phyloP scores from a whole-genome alignment of 2,888 invertebrate species.

The Drosophila hawaiiensis region DNA sequence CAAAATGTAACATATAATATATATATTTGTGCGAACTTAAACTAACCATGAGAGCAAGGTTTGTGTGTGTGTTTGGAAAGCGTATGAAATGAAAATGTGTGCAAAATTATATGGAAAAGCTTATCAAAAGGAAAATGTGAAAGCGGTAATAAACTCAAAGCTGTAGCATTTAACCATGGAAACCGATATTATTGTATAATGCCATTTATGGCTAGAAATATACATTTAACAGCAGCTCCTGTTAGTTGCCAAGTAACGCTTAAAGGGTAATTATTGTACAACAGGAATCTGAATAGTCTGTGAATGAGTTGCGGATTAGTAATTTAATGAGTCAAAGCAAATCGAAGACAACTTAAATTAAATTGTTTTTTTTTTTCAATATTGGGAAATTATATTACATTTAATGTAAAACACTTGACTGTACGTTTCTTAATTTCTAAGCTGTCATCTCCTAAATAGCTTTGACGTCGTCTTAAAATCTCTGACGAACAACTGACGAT shows the following conservation, averaged over 20 bases:
- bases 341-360: neutral
- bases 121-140: constrained; percentile 28
- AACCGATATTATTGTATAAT: constrained; percentile 20
- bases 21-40: constrained; percentile 7
- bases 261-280: neutral
- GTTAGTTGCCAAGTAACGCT: constrained; percentile 18
- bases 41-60: constrained; percentile 16
- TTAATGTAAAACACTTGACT: neutral
- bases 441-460: neutral
- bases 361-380: neutral
- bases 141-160: constrained; percentile 8
- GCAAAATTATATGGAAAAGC: constrained; percentile 26
- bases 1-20: constrained; percentile 1
- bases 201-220: constrained; percentile 13
- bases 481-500: too few species aligned
- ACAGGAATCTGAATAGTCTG: neutral
- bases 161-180: constrained; percentile 24
- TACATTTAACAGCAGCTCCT: neutral
- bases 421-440: neutral
- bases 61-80: constrained; percentile 2
- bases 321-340: neutral
- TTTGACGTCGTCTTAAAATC: neutral
- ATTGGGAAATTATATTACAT: neutral
- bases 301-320: neutral
- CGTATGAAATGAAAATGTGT: constrained; percentile 1